Evolutionary conservation across 2,888 invertebrate genomes (phyloP).

Genomic region (Lepidocyrtoides sp.): DNA sequence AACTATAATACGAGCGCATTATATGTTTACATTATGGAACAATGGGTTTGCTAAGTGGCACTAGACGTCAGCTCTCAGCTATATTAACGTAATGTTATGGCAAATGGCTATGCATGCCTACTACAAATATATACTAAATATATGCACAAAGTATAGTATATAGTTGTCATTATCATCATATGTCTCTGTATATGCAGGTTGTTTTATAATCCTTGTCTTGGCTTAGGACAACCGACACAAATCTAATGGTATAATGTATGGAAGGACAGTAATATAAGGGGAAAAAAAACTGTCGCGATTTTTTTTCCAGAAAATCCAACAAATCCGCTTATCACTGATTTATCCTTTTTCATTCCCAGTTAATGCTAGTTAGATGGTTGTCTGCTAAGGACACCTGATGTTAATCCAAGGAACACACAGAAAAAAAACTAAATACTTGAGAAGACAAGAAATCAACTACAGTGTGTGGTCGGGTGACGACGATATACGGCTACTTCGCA

Average conservation of each 20-base stretch:
- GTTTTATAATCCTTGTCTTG: constrained; percentile 42
- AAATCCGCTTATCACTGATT: constrained; percentile 79
- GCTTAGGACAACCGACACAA: constrained; percentile 50
- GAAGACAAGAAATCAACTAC: constrained; percentile 10
- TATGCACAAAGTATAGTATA: constrained; percentile 25
- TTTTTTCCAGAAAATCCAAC: constrained; percentile 49
- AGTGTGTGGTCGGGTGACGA: constrained; percentile 13
- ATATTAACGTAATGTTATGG: constrained; percentile 52
- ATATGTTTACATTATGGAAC: constrained; percentile 57
- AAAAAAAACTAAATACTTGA: constrained; percentile 60
- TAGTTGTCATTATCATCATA: neutral
- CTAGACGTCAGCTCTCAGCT: constrained; percentile 66
- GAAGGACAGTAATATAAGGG: constrained; percentile 12
- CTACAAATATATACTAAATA: neutral
- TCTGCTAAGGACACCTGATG: constrained; percentile 77
- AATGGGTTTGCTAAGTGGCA: constrained; percentile 68
- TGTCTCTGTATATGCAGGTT: neutral
- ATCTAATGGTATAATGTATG: constrained; percentile 28
- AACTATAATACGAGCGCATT: constrained; percentile 10
- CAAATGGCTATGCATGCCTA: neutral
- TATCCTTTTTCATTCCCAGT: constrained; percentile 74
- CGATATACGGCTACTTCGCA: neutral
- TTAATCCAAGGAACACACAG: constrained; percentile 69
- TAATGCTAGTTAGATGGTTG: constrained; percentile 71
- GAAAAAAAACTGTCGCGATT: constrained; percentile 47